Base-by-base conservation (phyloP, 2,888 invertebrate genomes). In the Odontocerum albicorne region DNA sequence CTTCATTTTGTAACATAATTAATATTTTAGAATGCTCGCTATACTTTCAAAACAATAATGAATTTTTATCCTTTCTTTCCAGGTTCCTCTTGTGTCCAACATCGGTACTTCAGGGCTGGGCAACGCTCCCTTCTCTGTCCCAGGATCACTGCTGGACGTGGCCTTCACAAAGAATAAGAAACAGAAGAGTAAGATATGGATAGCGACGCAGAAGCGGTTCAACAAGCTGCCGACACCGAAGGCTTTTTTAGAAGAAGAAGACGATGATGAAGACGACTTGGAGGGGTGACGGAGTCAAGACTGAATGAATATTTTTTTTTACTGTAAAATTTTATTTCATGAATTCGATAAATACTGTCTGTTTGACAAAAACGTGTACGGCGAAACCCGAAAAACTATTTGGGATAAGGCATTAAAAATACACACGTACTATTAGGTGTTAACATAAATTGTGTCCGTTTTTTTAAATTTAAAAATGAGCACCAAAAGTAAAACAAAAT, bases 31-130 rank as follows among this genome's bases (percentile, higher is more conserved):
- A n/a, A n/a, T n/a, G n/a, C n/a, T n/a, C n/a, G n/a, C n/a, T n/a
- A n/a, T n/a, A n/a, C n/a, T n/a, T n/a, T n/a, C n/a, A n/a, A n/a
- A n/a, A n/a, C n/a, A n/a, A n/a, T n/a, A n/a, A n/a, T n/a, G n/a
- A n/a, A n/a, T n/a, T n/a, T n/a, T 44, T 15, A 31, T 56, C 46
- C 55, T 55, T 69, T 68, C 66, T 68, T 62, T 72, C 4, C 72
- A 86, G 86, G 79, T 87, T 57, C 79, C 81, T 16, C 67, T 86
- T 10, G 67, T 79, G 35, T 77, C 77, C 56, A 85, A 85, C 66
- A 79, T 80, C 50, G 82, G 81, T 31, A 86, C 80, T 63, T 73
- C 80, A 1, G 87, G 87, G 0, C 70, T 87, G 4, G 87, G 87
- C 2, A 75, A 75, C 72, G 2, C 59, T 66, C 0, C 49, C 31